Conservation (phyloP, 2,888 invertebrate species). For the Encarsia formosa region DNA sequence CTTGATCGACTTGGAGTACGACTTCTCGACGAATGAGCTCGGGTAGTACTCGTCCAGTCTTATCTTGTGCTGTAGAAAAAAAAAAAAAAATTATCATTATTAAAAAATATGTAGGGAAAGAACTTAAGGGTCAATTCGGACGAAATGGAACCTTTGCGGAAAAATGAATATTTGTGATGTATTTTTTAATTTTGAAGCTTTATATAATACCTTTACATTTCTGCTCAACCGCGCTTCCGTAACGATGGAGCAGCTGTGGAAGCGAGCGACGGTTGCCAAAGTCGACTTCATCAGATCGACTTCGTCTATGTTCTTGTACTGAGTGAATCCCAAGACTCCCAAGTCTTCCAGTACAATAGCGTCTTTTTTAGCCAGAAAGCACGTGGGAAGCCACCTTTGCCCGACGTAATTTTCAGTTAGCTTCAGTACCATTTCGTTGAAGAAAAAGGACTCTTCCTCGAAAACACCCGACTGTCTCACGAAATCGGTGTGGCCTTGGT, state of each 20-base stretch:
- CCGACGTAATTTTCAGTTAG: conserved; percentile 39
- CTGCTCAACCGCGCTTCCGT: conserved; percentile 34
- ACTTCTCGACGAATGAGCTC: neutral
- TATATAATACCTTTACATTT: neutral
- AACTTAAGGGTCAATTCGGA: too few relatives aligned
- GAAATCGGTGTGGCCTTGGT: conserved; percentile 53
- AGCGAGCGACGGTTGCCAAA: conserved; percentile 36
- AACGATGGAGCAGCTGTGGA: conserved; percentile 41
- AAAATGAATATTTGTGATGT: neutral
- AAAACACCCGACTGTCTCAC: conserved; percentile 50
- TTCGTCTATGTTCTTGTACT: conserved; percentile 35
- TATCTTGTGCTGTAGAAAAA: neutral
- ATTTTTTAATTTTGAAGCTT: neutral
- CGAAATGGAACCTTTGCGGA: neutral
- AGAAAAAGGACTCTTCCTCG: conserved; percentile 41
- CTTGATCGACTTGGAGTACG: neutral
- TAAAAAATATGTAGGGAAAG: too few relatives aligned
- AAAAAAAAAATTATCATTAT: too few relatives aligned
- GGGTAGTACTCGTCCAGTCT: neutral
- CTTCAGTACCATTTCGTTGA: conserved; percentile 48
- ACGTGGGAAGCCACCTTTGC: conserved; percentile 40
- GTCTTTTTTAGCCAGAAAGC: conserved; percentile 39
- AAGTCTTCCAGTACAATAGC: conserved; percentile 49
- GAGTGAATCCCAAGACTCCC: conserved; percentile 31
- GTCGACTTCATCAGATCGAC: conserved; percentile 33